Evolutionary conservation across 2,113 vertebrate genomes (phyloP).

Genomic region (Gallinago media): DNA sequence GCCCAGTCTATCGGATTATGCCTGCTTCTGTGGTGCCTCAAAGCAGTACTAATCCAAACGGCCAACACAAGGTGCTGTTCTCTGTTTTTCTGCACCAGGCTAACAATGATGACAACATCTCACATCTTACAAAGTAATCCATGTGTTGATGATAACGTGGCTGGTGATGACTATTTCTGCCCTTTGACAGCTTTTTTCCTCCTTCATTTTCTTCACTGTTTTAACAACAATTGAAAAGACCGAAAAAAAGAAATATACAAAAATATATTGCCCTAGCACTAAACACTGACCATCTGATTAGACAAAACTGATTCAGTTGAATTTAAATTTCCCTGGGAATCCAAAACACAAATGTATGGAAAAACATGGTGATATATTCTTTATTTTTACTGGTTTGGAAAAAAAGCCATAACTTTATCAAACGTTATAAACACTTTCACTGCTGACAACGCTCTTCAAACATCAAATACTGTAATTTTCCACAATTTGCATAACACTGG

Average conservation of each 20-base stretch:
- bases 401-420: conserved; percentile 16
- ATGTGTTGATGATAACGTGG: not conserved
- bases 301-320: not conserved
- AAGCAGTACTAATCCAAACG: not conserved
- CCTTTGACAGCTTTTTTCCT: not conserved
- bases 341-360: not conserved
- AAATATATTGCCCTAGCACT: not conserved
- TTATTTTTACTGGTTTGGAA: conserved; percentile 55
- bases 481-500: conserved; percentile 54
- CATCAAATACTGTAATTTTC: conserved; percentile 54
- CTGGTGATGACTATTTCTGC: not conserved
- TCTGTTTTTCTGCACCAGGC: not conserved
- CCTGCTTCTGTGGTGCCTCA: not conserved
- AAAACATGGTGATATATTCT: not conserved
- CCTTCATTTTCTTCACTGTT: not conserved
- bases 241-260: not conserved
- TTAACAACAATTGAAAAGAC: not conserved
- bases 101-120: not conserved
- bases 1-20: not conserved
- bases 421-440: conserved; percentile 43
- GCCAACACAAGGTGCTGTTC: not conserved
- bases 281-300: not conserved
- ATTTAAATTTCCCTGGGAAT: not conserved
- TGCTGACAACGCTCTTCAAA: conserved; percentile 55
- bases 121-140: accelerated